Conservation (phyloP, 2,888 invertebrate species). For the Drosophila mettleri region DNA sequence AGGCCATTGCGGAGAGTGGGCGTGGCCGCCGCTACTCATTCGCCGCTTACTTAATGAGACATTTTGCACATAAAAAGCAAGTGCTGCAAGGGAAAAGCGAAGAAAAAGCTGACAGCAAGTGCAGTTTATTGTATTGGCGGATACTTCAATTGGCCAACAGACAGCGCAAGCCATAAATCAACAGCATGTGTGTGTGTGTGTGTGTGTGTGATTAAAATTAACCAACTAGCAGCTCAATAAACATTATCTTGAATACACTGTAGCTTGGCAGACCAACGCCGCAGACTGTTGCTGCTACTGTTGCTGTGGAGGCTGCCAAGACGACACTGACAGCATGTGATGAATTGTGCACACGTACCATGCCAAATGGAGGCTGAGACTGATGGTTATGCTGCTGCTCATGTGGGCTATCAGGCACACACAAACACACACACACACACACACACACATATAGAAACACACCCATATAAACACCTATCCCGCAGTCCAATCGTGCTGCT, state of each 20-base stretch:
- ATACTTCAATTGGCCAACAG: conserved; percentile 65
- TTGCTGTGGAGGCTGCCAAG: conserved; percentile 46
- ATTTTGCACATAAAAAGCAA: conserved; percentile 62
- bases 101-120: conserved; percentile 54
- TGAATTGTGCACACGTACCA: conserved; percentile 76
- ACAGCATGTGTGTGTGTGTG: background rate
- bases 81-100: conserved; percentile 41
- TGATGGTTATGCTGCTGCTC: conserved; percentile 59
- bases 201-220: conserved; percentile 63
- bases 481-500: conserved; percentile 37
- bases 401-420: conserved; percentile 44
- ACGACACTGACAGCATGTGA: conserved; percentile 76
- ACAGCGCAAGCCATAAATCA: conserved; percentile 64
- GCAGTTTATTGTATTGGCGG: conserved; percentile 74
- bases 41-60: conserved; percentile 70
- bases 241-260: conserved; percentile 66
- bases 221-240: conserved; percentile 79
- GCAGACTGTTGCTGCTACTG: conserved; percentile 19
- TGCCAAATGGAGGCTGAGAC: conserved; percentile 36
- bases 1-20: conserved; percentile 13
- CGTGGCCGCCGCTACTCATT: conserved; percentile 38
- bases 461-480: conserved; percentile 31
- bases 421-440: conserved; percentile 17
- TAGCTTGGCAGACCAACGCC: conserved; percentile 20
- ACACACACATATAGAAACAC: conserved; percentile 6